Conservation (phyloP, 2,797 vertebrate genomes). For the Gadopsis bispinosus region DNA sequence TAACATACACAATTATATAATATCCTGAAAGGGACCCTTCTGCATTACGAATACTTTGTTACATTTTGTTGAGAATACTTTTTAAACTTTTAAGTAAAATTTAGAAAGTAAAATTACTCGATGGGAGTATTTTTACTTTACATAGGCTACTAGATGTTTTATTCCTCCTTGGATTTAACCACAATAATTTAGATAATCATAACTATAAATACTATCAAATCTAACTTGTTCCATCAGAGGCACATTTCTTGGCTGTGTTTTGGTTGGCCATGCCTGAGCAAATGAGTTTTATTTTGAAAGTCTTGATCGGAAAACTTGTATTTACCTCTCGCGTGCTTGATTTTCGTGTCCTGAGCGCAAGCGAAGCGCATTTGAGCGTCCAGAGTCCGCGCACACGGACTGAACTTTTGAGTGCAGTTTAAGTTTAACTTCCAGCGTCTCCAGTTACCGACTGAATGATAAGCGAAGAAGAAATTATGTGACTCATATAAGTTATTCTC, state of each 20-base stretch:
- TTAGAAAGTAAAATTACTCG: not conserved
- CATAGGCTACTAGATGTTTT: not conserved
- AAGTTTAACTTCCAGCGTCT: slow-evolving; percentile 16
- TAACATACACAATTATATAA: no score
- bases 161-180: not conserved
- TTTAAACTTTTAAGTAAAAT: not conserved
- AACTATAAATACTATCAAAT: not conserved
- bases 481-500: slow-evolving; percentile 27
- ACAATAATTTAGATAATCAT: not conserved
- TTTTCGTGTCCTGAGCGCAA: slow-evolving; percentile 1
- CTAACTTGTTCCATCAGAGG: not conserved
- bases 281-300: slow-evolving; percentile 67
- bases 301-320: not conserved
- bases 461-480: slow-evolving; percentile 13
- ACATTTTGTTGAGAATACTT: no score
- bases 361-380: slow-evolving; percentile 32
- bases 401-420: slow-evolving; percentile 23
- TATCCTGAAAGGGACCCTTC: no score
- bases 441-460: not conserved
- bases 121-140: not conserved
- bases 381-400: slow-evolving; percentile 34
- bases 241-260: not conserved
- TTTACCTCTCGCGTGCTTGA: not conserved
- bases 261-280: no score
- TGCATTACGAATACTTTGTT: no score